These are phyloP conservation scores for Microplitis mediator DNA, from an alignment of 1,140 invertebrate genomes.

Conservation along the genomic window DNA sequence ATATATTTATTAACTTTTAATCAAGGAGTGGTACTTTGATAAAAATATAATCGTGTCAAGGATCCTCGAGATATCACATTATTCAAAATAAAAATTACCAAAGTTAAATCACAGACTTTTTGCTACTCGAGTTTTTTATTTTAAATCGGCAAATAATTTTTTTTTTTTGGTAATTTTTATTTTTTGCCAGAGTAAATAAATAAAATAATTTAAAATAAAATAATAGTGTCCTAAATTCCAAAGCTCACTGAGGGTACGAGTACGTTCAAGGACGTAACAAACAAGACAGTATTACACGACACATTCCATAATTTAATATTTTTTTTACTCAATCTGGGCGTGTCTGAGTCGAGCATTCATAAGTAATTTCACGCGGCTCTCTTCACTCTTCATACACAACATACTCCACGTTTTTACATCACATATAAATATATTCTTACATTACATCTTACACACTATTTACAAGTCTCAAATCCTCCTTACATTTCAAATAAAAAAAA, in stretches of 20 bases:
- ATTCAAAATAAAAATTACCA: not conserved
- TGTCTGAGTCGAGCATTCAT: slow-evolving; percentile 13
- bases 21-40: not conserved
- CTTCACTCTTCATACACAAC: not conserved
- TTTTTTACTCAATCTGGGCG: slow-evolving; percentile 6
- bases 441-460: not conserved
- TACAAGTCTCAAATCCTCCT: too few relatives aligned
- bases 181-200: not conserved
- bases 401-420: not conserved
- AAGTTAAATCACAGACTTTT: too few relatives aligned
- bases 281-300: slow-evolving; percentile 9
- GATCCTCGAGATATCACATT: not conserved
- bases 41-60: slow-evolving; percentile 4
- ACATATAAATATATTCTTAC: not conserved
- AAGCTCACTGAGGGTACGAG: not conserved
- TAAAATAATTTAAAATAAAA: not conserved
- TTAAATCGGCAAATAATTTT: not conserved
- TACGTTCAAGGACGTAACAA: slow-evolving; percentile 13
- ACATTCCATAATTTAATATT: slow-evolving; percentile 25
- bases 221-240: slow-evolving; percentile 17
- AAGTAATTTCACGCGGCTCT: slow-evolving; percentile 15
- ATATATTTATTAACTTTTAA: not conserved
- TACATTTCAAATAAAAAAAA: too few relatives aligned
- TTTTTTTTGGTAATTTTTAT: not conserved
- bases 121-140: too few relatives aligned